Base-by-base conservation (phyloP, 2,113 vertebrate genomes). In the Notiomystis cincta region DNA sequence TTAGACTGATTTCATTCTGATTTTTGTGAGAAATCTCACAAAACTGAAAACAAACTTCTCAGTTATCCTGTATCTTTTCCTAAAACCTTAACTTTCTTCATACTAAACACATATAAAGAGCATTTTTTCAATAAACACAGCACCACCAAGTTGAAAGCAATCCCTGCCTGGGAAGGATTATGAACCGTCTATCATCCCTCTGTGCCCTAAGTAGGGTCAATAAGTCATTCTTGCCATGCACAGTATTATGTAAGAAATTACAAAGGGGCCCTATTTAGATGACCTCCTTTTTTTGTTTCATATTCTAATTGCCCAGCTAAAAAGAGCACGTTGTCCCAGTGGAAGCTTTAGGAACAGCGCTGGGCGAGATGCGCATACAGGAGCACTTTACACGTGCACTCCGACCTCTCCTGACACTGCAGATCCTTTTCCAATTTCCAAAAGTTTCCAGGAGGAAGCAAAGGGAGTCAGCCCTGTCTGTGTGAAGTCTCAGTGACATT, bases 381-480 rank as follows among this genome's bases (percentile, higher is more conserved):
- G 11, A 66, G 76, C 38, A 11, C 72, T 70, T 77, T 38, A 27
- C 48, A 66, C 15, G n/a, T 44, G 69, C 65, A 60, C 87, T 64
- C 72, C 60, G 93, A 95, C 95, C 65, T 57, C 89, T 75, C 70
- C 3, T 51, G 53, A 60, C 37, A 57, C 53, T 48, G 15, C 65
- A 37, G 61, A 12, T 56, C 40, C 44, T 91, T 71, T 91, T 72
- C 73, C 75, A 58, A 14, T 79, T 85, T 95, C 87, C 75, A 30
- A 31, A 87, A 48, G 70, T 76, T 93, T 95, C 92, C 78, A 80
- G 56, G 57, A 76, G 60, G 78, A 87, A 87, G 93, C 51, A 71
- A 60, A 95, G 37, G 57, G 61, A 84, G n/a, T 50, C 62, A 53
- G 69, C 62, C 44, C 85, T 8, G 13, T 25, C 66, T 60, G 0